Base-by-base conservation (phyloP, 1,140 invertebrate genomes). In the Tyrophagus putrescentiae region DNA sequence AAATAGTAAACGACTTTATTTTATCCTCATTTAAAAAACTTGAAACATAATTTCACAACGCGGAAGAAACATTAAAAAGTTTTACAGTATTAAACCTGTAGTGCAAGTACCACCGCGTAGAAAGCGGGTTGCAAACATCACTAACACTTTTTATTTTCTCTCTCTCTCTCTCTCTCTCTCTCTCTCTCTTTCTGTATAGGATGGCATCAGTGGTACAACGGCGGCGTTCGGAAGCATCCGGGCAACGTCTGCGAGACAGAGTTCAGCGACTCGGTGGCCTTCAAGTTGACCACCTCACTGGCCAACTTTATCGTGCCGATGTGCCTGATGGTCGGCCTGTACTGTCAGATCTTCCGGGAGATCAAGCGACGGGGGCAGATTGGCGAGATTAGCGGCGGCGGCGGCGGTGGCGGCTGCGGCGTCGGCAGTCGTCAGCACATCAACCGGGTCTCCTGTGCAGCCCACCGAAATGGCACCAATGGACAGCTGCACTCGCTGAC, bases 231-330 rank as follows among this genome's bases (percentile, higher is more conserved):
- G 11, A 64, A 66, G 42, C 62, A 64, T 34, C 58, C 63, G 23
- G 18, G 54, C 29, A 56, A 60, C 3, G 71, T 73, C 0, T 69
- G 71, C 18, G 64, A 69, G 63, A 78, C 78, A 0, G 77, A 79
- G 64, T 79, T 79, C 65, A 75, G 74, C 2, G 72, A 72, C 52
- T 74, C 76, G 63, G 73, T 74, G 1, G 62, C 69, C 5, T 74
- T 77, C 53, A 77, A 77, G 64, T 68, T 78, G 4, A 71, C 76
- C 1, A 75, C 78, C 5, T 76, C 77, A 1, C 73, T 74, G 16
- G 70, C 77, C 50, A 79, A 79, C 66, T 79, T 78, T 65, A 78
- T 77, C 65, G 68, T 79, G 16, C 78, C 78, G 3, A 70, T 78
- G 45, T 65, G 73, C 16, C 65, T 77, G 3, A 79, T 79, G 77